A percentile compares a stretch with the other conserved stretches of the same genome.
phyloP scores from a whole-genome alignment of 2,113 vertebrate genomes.

The Mastomys coucha region DNA sequence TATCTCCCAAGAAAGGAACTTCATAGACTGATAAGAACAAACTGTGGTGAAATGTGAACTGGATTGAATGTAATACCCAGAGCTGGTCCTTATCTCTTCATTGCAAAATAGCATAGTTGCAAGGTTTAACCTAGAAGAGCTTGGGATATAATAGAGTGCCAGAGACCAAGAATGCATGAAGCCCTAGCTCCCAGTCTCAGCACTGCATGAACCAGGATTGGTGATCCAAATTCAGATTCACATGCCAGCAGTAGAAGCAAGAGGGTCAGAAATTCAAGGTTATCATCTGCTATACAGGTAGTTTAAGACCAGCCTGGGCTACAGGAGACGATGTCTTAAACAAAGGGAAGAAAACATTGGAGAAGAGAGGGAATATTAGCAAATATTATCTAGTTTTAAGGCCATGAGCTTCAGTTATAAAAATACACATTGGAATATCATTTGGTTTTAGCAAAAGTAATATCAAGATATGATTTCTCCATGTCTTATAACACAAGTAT shows the following conservation, averaged over 20 bases:
- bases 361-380: not conserved
- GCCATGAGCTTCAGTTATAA: constrained; percentile 40
- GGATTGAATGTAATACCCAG: not conserved
- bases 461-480: not conserved
- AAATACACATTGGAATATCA: not conserved
- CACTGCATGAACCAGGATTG: not conserved
- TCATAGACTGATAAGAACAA: not conserved
- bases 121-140: not conserved
- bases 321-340: not conserved
- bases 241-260: not conserved
- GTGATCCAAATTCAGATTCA: not conserved
- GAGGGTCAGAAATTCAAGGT: not conserved
- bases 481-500: not conserved
- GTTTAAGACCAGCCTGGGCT: not conserved
- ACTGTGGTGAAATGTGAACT: not conserved
- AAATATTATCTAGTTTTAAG: constrained; percentile 26
- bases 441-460: constrained; percentile 33
- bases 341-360: not conserved
- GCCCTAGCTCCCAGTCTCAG: not conserved
- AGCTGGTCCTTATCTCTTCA: fast-evolving
- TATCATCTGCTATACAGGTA: not conserved
- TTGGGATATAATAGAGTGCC: no score
- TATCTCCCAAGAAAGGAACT: not conserved
- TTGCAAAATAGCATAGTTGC: not conserved
- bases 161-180: not conserved